Evolutionary conservation across 2,113 vertebrate species (phyloP), one percentile per base, ranked within the genome.

Genomic region (Bucco capensis): DNA sequence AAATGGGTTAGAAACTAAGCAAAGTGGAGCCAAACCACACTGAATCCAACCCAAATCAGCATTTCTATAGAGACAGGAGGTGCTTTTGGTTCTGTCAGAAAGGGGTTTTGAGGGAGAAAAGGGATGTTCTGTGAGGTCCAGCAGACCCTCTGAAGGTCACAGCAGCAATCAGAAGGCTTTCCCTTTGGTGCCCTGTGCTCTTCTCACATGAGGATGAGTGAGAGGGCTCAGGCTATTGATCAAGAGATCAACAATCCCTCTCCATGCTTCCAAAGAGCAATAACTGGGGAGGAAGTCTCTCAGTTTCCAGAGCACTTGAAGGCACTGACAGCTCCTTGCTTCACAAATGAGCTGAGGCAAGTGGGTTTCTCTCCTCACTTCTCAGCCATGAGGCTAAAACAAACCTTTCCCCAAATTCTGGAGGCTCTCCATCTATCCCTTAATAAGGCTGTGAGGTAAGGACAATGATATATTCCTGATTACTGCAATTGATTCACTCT

Each of bases 121-220:
- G 83, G 46, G 85, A 86, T 92, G 94, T 95, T 92, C 85, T 83
- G 47, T 66, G 71, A 62, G 93, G 93, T 92, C 94, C 89, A 47
- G 83, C 85, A 91, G 83, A 92, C 88, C 77, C 85, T 77, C 12
- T 40, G 86, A 74, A 81, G 90, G 95, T 91, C 82, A 83, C n/a
- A 64, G 51, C 17, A 83, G 85, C 93, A 91, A 86, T 86, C 91
- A 87, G 92, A 94, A 92, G 79, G 83, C 91, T 82, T 92, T 92
- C 89, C 71, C 46, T 92, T 95, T 82, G 87, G 62, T 27, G 93
- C 62, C 77, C 71, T 72, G 78, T 85, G 89, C 82, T 85, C 82
- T 91, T 12, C 64, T 83, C 8, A 3, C 47, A 54, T 49, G 87
- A 92, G 89, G 94, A 91, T 85, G 89, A 94, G 62, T 61, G 85